Evolutionary conservation across 2,113 vertebrate species (phyloP).

Genomic region (Narcine bancroftii): DNA sequence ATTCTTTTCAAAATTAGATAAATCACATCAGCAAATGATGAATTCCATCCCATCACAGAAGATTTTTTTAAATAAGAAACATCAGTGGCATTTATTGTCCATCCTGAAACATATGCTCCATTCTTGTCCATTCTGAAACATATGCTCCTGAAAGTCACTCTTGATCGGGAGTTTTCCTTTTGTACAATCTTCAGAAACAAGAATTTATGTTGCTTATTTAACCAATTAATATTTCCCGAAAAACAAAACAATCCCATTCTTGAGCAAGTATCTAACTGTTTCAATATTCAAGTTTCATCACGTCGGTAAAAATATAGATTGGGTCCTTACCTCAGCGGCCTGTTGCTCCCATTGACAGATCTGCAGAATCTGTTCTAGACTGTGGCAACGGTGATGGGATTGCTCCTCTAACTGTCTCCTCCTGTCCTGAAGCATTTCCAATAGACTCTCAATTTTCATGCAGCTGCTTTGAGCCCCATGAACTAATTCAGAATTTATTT

Average conservation of each 20-base stretch:
- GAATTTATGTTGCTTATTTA: background rate
- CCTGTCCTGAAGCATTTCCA: conserved; percentile 80
- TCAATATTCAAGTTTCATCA: background rate
- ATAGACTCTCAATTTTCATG: conserved; percentile 66
- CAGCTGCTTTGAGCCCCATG: conserved; percentile 62
- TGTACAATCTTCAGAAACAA: background rate
- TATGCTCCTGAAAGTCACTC: background rate
- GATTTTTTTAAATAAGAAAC: background rate
- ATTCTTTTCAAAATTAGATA: too few species aligned
- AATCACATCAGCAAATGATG: too few species aligned
- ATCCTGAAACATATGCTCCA: background rate
- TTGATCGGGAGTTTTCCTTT: background rate
- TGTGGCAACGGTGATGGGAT: conserved; percentile 54
- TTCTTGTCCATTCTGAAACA: background rate
- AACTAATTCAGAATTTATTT: conserved; percentile 53
- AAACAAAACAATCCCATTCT: background rate
- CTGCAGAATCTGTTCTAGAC: conserved; percentile 56
- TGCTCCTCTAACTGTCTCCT: conserved; percentile 65
- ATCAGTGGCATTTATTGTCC: background rate
- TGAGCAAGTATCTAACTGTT: background rate
- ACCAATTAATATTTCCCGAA: background rate
- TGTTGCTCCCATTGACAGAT: conserved; percentile 66
- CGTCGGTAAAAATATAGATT: background rate
- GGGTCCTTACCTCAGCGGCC: conserved; percentile 59
- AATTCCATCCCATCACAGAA: background rate